phyloP scores from a whole-genome alignment of 2,113 vertebrate species.

The Melospiza melodia region DNA sequence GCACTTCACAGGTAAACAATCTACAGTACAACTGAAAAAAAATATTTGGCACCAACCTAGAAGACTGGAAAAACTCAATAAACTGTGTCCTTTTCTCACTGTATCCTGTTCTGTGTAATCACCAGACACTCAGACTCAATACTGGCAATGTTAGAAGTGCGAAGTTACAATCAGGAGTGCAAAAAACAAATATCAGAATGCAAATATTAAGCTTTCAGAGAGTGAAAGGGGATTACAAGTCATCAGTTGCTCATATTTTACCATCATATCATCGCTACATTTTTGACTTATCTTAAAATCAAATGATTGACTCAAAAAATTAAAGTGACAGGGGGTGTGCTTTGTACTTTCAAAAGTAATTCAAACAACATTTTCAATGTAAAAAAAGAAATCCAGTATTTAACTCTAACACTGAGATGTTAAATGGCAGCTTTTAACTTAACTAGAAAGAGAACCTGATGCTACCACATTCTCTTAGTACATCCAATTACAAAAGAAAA shows the following conservation, averaged over 20 bases:
- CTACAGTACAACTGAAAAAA: constrained; percentile 81
- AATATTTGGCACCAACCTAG: constrained; percentile 81
- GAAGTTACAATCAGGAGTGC: constrained; percentile 70
- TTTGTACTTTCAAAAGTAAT: constrained; percentile 40
- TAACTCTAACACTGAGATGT: neutral
- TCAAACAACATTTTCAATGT: neutral
- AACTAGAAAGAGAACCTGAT: constrained; percentile 30
- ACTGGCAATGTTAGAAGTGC: constrained; percentile 66
- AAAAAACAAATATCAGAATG: constrained; percentile 49
- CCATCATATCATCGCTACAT: neutral
- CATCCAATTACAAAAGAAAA: constrained; percentile 28
- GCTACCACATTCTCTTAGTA: constrained; percentile 49
- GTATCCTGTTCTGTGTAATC: constrained; percentile 52
- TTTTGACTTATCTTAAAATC: constrained; percentile 9
- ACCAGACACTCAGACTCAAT: constrained; percentile 67
- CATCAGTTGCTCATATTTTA: constrained; percentile 4
- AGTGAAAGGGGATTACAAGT: constrained; percentile 38
- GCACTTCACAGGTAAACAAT: constrained; percentile 88
- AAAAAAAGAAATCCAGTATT: constrained; percentile 43
- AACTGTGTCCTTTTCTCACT: constrained; percentile 56
- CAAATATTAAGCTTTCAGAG: constrained; percentile 57
- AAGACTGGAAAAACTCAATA: constrained; percentile 72
- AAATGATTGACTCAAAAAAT: neutral
- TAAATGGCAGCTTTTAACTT: constrained; percentile 8
- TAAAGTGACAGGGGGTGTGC: neutral